A percentile compares a stretch with the other conserved stretches of the same genome.
Conservation (phyloP, 1,140 invertebrate species). For the Philotrypesis tridentata region DNA sequence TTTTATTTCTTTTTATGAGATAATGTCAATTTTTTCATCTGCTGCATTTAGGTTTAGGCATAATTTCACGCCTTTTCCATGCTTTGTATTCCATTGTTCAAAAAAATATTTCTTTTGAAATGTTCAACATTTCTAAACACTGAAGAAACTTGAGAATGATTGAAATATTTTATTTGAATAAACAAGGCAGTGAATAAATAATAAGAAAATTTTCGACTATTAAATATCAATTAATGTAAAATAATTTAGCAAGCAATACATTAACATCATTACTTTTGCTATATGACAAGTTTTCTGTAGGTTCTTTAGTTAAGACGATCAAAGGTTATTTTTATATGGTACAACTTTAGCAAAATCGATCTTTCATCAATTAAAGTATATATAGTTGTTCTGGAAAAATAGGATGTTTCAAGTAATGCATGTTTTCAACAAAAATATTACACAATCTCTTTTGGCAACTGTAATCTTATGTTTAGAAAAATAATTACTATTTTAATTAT, state of each 20-base stretch:
- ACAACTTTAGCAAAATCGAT: slow-evolving; percentile 23
- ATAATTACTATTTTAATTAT: slow-evolving; percentile 31
- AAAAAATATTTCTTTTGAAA: slow-evolving; percentile 1
- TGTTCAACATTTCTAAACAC: neutral
- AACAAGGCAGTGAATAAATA: neutral
- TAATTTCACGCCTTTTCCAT: neutral
- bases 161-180: neutral
- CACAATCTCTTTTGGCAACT: slow-evolving; percentile 19
- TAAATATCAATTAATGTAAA: neutral
- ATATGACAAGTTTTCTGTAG: slow-evolving; percentile 2
- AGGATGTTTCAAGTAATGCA: slow-evolving; percentile 32
- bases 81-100: neutral
- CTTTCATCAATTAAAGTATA: slow-evolving; percentile 21
- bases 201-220: neutral
- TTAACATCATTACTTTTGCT: neutral
- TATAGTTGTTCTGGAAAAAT: slow-evolving; percentile 2
- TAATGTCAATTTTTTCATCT: too few species aligned
- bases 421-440: slow-evolving; percentile 26
- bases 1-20: too few species aligned
- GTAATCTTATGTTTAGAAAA: slow-evolving; percentile 39
- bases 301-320: neutral
- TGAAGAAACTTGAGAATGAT: neutral
- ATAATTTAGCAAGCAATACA: neutral
- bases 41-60: too few species aligned
- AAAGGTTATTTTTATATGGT: slow-evolving; percentile 16